Evolutionary conservation across 2,113 vertebrate genomes (phyloP), one percentile per base, ranked within the genome.

Genomic region (Myodes glareolus): DNA sequence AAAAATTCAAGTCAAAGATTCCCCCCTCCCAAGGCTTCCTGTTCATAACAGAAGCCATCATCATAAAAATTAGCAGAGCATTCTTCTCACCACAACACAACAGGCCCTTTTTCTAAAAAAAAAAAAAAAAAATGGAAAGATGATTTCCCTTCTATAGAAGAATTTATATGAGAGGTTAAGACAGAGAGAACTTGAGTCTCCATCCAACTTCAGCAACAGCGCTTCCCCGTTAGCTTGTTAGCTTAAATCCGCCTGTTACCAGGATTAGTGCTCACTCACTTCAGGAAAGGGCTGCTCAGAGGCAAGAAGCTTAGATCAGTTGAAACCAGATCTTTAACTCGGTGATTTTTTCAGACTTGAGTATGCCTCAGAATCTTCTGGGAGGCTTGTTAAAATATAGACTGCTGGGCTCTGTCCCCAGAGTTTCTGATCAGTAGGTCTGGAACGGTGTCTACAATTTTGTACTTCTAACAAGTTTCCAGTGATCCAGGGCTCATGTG

Each of bases 31-130:
- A 94, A 97, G 63, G 92, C 94, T 97, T 97, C 96, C 94, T 97
- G 94, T 95, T 88, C 84, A 13, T 88, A 97, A 98, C 94, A 29
- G 73, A 97, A 96, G 82, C 91, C 65, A 90, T 93, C 94, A 93
- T 96, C 94, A 90, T 96, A 97, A 97, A 85, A 97, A 96, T 98
- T 94, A 97, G 94, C 88, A 92, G 90, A 96, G 16, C 86, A 84
- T 98, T 96, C 75, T 47, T 93, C 92, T 94, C 63, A 25, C 92
- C 89, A 80, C 94, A 98, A 96, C 95, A 94, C 94, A 97, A 88
- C 92, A 96, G 77, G 55, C 47, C 27, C 31, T 76, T 88, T 4
- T 4, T 65, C n/a, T n/a, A n/a, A n/a, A n/a, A n/a, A n/a, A n/a
- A n/a, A n/a, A n/a, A n/a, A n/a, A n/a, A n/a, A 42, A 95, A 72